Conservation (phyloP, 2,797 vertebrate species). For the Xenops minutus region DNA sequence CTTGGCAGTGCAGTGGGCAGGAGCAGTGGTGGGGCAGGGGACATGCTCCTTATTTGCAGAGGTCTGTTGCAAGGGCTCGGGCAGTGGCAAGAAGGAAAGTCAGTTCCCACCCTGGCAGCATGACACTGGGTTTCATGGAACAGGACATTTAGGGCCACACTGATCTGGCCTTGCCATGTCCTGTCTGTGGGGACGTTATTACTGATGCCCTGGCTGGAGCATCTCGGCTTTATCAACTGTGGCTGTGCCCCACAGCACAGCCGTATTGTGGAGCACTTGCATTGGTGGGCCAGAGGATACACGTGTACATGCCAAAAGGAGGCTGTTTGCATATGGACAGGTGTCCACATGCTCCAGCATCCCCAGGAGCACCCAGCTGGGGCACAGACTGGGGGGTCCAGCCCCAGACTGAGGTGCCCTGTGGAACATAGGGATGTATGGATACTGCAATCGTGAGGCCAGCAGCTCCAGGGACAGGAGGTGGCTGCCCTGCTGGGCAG, state of each 20-base stretch:
- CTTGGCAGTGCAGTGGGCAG: no score
- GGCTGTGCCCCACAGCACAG: neutral
- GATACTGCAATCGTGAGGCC: fast-evolving
- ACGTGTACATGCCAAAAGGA: neutral
- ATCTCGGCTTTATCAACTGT: fast-evolving
- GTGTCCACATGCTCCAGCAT: fast-evolving
- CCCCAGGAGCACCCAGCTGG: fast-evolving
- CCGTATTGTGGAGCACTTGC: neutral
- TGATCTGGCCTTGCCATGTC: neutral
- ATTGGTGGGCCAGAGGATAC: neutral
- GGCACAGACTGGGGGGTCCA: neutral
- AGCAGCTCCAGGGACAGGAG: neutral
- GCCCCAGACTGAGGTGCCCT: neutral
- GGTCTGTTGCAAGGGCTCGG: neutral
- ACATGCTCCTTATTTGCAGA: neutral
- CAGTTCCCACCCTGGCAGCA: neutral
- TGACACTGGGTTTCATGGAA: neutral
- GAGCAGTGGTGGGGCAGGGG: neutral
- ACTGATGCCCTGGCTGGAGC: neutral
- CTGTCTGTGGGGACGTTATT: neutral
- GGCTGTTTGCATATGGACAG: neutral
- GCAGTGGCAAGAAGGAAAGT: neutral
- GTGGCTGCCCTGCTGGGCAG: neutral
- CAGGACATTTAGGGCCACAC: neutral
- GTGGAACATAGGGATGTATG: fast-evolving